A percentile compares a stretch with the other conserved stretches of the same genome.
Evolutionary conservation across 2,797 vertebrate genomes (phyloP).

Genomic region (Chiloscyllium punctatum): DNA sequence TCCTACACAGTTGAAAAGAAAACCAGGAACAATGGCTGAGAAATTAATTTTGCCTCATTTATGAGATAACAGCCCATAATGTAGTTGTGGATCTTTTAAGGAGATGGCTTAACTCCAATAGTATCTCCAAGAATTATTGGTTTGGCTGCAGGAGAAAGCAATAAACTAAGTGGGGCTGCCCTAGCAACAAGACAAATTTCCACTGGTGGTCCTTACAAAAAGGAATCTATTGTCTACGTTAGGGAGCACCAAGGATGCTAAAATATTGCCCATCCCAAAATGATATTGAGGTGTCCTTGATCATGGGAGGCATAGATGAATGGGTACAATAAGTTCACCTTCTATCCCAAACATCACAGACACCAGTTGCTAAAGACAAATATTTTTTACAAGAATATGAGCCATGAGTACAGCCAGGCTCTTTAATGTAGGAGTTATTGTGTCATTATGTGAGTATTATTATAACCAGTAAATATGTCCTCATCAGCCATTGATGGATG

Average conservation of each 20-base stretch:
- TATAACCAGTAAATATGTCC: background rate
- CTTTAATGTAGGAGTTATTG: background rate
- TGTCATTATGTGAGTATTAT: background rate
- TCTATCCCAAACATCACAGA: background rate
- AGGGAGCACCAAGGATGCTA: background rate
- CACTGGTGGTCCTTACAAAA: background rate
- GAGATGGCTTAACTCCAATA: too few species aligned
- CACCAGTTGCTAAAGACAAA: background rate
- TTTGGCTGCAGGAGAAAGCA: background rate
- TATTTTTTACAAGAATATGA: background rate
- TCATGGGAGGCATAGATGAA: background rate
- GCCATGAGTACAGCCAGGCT: background rate
- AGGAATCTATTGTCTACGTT: background rate
- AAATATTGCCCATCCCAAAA: background rate
- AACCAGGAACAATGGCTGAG: background rate
- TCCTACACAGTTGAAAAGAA: background rate
- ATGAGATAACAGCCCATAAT: background rate
- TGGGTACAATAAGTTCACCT: background rate
- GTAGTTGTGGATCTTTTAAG: background rate
- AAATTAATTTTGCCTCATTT: background rate
- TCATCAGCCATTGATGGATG: background rate
- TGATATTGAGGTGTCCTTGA: background rate
- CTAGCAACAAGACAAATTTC: background rate
- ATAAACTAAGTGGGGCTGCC: background rate
- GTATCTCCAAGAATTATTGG: background rate